Evolutionary conservation across 2,113 vertebrate genomes (phyloP), one percentile per base, ranked within the genome.

Genomic region (Nerophis lumbriciformis): DNA sequence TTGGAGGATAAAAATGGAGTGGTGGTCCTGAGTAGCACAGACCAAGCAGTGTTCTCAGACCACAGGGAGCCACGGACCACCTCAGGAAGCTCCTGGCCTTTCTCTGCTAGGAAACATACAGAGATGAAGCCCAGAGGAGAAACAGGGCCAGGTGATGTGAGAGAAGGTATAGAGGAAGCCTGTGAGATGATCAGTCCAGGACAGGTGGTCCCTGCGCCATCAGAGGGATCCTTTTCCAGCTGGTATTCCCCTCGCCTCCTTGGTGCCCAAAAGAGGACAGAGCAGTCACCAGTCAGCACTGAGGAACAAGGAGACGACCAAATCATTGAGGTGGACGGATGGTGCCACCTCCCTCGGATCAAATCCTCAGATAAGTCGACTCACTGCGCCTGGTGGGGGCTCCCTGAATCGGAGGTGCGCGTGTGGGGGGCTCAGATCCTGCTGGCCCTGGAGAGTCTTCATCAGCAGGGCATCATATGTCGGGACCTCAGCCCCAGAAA

Each of bases 401-500:
- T 94, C 66, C 85, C 88, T 0, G 95, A 98, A 66, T 86, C 90
- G 11, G 91, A 94, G 74, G 93, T 93, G 65, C 89, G 84, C 38
- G 85, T 93, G 12, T 99, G 95, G 96, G 95, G 92, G 2, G 95
- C 96, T 0, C 94, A 99, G 90, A 90, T 92, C 14, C 87, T 99
- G 28, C 68, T 97, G 82, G 94, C 95, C 3, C 81, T 99, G 66
- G 96, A 98, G 68, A 94, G 92, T 13, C 91, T 99, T 64, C 97
- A 99, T 54, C 88, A 98, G 70, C 95, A 99, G 78, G 95, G 96
- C 19, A 82, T 99, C n/a, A 60, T 99, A 65, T 99, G 97, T 84
- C 89, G 88, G 48, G 97, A 99, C 69, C 94, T 99, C 71, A 99
- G 96, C 72, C 96, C 97, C n/a, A 92, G 89, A 77, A 99, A 99